Evolutionary conservation across 2,113 vertebrate genomes (phyloP).

Genomic region (Pollimyrus isidori): DNA sequence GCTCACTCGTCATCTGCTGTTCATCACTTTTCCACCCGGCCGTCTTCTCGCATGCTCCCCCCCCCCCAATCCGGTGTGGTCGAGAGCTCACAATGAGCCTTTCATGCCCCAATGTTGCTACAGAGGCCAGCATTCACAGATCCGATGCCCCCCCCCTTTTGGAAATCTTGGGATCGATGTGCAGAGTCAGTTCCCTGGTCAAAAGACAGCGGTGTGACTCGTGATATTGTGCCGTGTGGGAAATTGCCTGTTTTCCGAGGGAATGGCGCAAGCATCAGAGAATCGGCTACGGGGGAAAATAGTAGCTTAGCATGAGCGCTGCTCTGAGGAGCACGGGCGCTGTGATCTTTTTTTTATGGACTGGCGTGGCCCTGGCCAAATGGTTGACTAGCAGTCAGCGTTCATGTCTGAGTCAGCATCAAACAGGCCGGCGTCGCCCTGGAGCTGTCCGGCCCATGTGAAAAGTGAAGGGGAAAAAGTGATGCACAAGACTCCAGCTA

Average conservation of each 20-base stretch:
- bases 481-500: neutral
- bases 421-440: neutral
- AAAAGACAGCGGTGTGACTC: neutral
- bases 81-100: neutral
- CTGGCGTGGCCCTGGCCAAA: neutral
- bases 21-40: neutral
- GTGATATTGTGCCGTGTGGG: neutral
- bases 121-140: neutral
- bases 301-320: neutral
- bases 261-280: neutral
- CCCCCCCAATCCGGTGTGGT: neutral
- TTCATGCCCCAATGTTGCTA: neutral
- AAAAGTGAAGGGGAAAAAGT: neutral
- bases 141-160: neutral
- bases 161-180: neutral
- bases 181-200: neutral
- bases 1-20: neutral
- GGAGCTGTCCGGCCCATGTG: neutral
- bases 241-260: neutral
- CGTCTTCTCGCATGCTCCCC: neutral
- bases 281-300: neutral
- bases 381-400: neutral
- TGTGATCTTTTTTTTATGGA: neutral
- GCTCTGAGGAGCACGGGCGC: neutral
- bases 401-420: neutral